Conservation (phyloP, 2,113 vertebrate species). For the Odobenus rosmarus region DNA sequence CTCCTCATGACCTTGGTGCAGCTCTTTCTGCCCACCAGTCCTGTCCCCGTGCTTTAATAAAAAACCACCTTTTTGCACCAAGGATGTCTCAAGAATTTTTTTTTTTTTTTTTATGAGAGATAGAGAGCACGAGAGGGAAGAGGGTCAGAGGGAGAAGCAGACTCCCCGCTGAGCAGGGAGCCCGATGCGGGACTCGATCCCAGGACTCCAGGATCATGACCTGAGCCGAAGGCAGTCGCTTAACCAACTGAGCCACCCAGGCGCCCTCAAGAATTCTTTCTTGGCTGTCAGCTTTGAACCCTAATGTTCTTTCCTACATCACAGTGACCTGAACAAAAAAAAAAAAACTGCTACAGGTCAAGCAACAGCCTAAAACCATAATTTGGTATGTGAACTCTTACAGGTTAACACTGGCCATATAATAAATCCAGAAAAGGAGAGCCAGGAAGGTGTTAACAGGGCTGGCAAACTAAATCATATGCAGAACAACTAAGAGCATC, state of each 20-base stretch:
- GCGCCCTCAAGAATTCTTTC: background rate
- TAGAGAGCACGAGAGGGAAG: no score
- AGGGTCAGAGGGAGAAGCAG: no score
- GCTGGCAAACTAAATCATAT: background rate
- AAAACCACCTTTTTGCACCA: background rate
- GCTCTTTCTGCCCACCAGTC: background rate
- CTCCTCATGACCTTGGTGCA: background rate
- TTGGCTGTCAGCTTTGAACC: background rate
- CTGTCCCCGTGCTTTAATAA: background rate
- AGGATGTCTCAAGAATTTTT: background rate
- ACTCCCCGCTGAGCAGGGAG: no score
- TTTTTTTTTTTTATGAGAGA: no score
- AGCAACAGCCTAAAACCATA: background rate
- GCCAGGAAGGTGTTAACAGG: background rate
- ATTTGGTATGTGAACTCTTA: constrained; percentile 35
- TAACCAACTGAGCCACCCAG: no score
- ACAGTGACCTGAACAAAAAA: background rate
- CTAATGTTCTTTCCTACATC: background rate
- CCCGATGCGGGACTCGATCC: no score
- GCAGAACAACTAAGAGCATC: constrained; percentile 18
- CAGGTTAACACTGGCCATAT: background rate
- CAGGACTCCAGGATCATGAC: no score
- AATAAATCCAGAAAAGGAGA: constrained; percentile 34
- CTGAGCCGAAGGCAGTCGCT: no score
- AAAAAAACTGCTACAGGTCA: constrained; percentile 19